A percentile compares a stretch with the other conserved stretches of the same genome.
Conservation (phyloP, 2,888 invertebrate genomes). For the Stomorhina lunata region DNA sequence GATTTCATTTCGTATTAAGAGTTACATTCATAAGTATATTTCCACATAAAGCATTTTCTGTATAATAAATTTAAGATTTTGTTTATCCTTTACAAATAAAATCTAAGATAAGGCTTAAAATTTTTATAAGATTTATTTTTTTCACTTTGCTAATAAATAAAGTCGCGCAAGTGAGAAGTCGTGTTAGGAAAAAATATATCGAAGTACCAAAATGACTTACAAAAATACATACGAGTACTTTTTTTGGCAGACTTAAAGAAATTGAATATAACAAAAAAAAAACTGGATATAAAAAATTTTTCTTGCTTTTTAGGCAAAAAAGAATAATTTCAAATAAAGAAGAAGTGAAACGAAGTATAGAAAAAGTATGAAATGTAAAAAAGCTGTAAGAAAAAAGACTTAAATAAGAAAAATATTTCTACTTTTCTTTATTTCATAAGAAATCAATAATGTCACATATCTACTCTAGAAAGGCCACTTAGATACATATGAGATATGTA, state of each 20-base stretch:
- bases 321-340: neutral
- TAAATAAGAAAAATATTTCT: neutral
- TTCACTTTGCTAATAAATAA: neutral
- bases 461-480: neutral
- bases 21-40: too few relatives aligned
- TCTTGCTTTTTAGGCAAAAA: neutral
- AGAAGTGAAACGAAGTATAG: neutral
- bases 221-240: neutral
- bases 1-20: too few relatives aligned
- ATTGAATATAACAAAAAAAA: neutral
- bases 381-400: neutral
- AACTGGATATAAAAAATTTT: neutral
- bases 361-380: neutral
- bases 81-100: neutral
- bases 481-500: neutral
- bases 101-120: neutral
- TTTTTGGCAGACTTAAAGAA: neutral
- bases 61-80: neutral
- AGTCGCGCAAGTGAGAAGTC: neutral
- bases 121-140: neutral
- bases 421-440: neutral
- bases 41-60: neutral
- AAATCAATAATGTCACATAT: slow-evolving; percentile 13
- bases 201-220: neutral
- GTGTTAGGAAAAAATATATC: neutral